A percentile compares a stretch with the other conserved stretches of the same genome.
Evolutionary conservation across 2,797 vertebrate species (phyloP).

Genomic region (Peromyscus melanophrys): DNA sequence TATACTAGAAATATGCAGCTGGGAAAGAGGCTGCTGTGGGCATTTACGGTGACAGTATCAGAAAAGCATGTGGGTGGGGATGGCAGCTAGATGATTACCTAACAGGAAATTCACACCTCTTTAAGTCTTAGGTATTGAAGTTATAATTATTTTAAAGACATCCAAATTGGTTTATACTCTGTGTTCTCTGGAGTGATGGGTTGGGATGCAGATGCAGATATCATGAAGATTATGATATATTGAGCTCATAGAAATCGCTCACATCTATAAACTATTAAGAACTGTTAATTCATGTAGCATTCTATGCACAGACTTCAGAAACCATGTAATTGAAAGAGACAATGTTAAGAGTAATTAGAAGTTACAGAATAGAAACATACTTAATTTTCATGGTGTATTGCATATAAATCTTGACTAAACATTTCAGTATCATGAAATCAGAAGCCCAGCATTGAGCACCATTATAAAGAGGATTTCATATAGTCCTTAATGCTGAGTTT

Average conservation of each 20-base stretch:
- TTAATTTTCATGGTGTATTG: not conserved
- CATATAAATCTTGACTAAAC: constrained; percentile 17
- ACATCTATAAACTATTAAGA: constrained; percentile 20
- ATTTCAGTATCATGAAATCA: constrained; percentile 35
- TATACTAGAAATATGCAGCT: constrained; percentile 40
- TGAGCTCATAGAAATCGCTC: constrained; percentile 17
- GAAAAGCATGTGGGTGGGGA: constrained; percentile 42
- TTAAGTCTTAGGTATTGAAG: constrained; percentile 7
- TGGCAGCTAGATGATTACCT: constrained; percentile 25
- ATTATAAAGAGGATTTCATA: constrained; percentile 16
- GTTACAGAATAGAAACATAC: constrained; percentile 33
- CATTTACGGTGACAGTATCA: not conserved
- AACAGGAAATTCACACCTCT: not conserved
- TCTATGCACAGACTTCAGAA: not conserved
- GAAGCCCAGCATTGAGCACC: not conserved
- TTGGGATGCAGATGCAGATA: not conserved
- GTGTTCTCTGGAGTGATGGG: not conserved
- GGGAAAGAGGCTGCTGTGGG: not conserved
- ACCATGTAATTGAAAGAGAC: constrained; percentile 25
- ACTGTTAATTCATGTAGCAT: not conserved
- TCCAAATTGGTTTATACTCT: not conserved
- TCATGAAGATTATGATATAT: not conserved
- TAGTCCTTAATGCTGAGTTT: not conserved
- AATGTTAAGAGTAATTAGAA: constrained; percentile 40
- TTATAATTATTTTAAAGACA: constrained; percentile 2